Base-by-base conservation (phyloP, 2,888 invertebrate species). In the Habrosyne pyritoides region DNA sequence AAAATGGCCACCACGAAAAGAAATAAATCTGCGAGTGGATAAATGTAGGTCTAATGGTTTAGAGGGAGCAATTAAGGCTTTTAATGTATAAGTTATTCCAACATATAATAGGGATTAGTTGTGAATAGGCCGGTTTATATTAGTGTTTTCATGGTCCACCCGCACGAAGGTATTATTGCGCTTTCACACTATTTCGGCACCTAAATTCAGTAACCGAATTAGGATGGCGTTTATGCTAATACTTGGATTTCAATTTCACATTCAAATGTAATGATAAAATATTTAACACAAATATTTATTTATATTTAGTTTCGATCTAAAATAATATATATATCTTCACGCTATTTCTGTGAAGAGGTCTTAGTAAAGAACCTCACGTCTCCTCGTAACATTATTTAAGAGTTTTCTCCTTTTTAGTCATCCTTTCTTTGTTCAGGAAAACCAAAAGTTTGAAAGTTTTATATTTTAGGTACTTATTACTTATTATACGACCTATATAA, bases 1-100 rank as follows among this genome's bases (percentile, higher is more conserved):
- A 62, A 66, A 61, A 66, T 56, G 52, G 53, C 57, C 53, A 54
- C 53, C 50, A 47, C 14, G 49, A 58, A 57, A 61, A 53, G 53
- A 61, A 59, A 56, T 57, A 56, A 53, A 56, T 51, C 33, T 24
- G 53, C 53, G 22, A 30, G 12, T 18, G 53, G 53, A 53, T 52
- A 57, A 57, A 53, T 48, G 53, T 54, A 52, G 36, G 51, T 51
- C 47, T 53, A 55, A 52, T 42, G 60, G 66, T 54, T 66, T 60
- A 67, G 53, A 60, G 53, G 49, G 48, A 46, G 62, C 67, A 66
- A 69, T 69, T 69, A 69, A 62, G 48, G 56, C 30, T 14, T 49
- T 53, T 60, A 60, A 69, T 57, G 54, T 58, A 57, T 55, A 42
- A 42, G 42, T 42, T 42, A 42, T 42, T 42, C 42, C 52, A 56